These are phyloP conservation scores for Sebastes vulpes DNA, from an alignment of 2,797 vertebrate species.

Conservation along the genomic window DNA sequence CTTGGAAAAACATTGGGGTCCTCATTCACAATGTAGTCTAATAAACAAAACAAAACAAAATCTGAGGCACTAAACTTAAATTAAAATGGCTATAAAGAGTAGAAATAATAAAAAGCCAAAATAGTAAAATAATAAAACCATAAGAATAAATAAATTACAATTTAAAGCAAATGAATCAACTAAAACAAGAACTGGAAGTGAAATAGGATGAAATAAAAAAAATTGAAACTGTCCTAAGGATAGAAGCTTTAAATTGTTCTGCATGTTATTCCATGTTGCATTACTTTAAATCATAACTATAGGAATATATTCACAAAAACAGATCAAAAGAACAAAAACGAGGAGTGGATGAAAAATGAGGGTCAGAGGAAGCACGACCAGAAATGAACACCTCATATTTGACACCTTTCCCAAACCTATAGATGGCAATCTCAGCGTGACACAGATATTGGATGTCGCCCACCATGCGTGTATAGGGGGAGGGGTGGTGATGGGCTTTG, in stretches of 20 bases:
- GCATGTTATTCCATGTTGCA: not conserved
- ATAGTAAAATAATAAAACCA: not conserved
- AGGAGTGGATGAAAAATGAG: not conserved
- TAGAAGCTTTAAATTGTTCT: not conserved
- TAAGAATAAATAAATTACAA: not conserved
- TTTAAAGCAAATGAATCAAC: not conserved
- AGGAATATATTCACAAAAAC: not conserved
- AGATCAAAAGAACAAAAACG: not conserved
- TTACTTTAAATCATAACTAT: not conserved
- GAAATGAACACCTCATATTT: constrained; percentile 5
- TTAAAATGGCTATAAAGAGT: not conserved
- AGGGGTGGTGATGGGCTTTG: not conserved
- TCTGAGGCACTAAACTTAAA: not conserved
- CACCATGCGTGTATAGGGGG: not conserved
- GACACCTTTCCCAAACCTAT: constrained; percentile 39
- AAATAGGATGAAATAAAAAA: not conserved
- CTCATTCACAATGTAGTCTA: not conserved
- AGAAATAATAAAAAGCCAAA: not conserved
- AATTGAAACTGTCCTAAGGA: not conserved
- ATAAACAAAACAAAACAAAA: not conserved
- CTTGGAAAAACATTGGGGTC: not conserved
- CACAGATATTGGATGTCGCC: constrained; percentile 52
- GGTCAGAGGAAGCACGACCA: not conserved
- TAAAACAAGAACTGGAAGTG: not conserved
- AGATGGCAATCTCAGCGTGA: constrained; percentile 56